A percentile compares a stretch with the other conserved stretches of the same genome.
phyloP scores from a whole-genome alignment of 2,113 vertebrate genomes.

The Pygoscelis adeliae region DNA sequence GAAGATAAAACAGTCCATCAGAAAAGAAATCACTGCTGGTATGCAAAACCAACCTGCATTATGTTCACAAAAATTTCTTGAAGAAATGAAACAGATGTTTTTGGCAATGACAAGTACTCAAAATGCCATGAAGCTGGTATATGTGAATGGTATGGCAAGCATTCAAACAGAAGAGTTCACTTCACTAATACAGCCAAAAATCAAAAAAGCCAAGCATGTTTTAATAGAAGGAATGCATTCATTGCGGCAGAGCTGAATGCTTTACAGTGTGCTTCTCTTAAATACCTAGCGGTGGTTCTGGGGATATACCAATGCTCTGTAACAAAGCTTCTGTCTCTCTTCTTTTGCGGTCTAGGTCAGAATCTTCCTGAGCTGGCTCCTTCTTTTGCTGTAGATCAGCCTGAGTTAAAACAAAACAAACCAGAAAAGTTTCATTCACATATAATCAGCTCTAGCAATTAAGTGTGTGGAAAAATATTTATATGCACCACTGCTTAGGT shows the following conservation, averaged over 20 bases:
- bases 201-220: constrained; percentile 59
- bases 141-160: constrained; percentile 34
- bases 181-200: constrained; percentile 54
- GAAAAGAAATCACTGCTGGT: constrained; percentile 58
- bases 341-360: constrained; percentile 93
- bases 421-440: not conserved
- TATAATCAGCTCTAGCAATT: not conserved
- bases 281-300: constrained; percentile 93
- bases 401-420: constrained; percentile 4
- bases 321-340: constrained; percentile 95
- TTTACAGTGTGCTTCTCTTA: constrained; percentile 25
- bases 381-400: constrained; percentile 91
- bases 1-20: constrained; percentile 31
- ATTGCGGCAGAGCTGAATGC: not conserved
- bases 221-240: constrained; percentile 10
- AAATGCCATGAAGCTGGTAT: constrained; percentile 48
- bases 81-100: constrained; percentile 34
- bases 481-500: not conserved
- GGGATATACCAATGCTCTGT: constrained; percentile 96
- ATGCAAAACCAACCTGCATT: not conserved
- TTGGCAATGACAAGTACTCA: constrained; percentile 11
- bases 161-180: constrained; percentile 60
- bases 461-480: not conserved
- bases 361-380: constrained; percentile 87
- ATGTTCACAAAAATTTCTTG: not conserved